Percentiles rank a stretch among this genome's conserved stretches.
These are phyloP conservation scores for Andricus curvator DNA, from an alignment of 2,888 invertebrate species.

Conservation along the genomic window DNA sequence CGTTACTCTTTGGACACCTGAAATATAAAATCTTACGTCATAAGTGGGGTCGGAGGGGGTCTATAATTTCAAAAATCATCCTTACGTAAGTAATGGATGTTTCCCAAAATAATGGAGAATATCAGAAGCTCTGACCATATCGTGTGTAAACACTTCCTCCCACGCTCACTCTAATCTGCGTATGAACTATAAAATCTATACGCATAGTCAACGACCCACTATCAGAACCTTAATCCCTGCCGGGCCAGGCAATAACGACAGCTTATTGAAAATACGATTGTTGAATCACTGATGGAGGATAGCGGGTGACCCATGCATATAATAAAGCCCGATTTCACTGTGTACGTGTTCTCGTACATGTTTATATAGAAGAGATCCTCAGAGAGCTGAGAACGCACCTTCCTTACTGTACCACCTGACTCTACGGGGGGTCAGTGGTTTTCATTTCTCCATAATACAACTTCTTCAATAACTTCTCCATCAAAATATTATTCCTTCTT, in stretches of 20 bases:
- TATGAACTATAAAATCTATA: conserved; percentile 27
- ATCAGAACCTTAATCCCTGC: conserved; percentile 48
- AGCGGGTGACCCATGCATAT: conserved; percentile 58
- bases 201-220: conserved; percentile 36
- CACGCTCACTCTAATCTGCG: background rate
- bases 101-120: conserved; percentile 5
- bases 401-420: conserved; percentile 64
- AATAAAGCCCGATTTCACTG: conserved; percentile 59
- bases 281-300: conserved; percentile 67
- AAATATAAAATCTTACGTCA: no score
- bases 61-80: no score
- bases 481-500: no score
- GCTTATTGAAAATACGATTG: conserved; percentile 67
- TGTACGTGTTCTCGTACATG: conserved; percentile 25
- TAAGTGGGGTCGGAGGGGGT: no score
- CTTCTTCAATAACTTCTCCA: background rate
- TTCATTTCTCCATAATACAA: conserved; percentile 54
- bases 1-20: fast-evolving
- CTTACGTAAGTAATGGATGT: no score
- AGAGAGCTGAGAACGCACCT: conserved; percentile 67
- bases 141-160: conserved; percentile 19
- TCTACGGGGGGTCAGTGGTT: conserved; percentile 69
- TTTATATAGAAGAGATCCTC: conserved; percentile 12
- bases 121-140: background rate
- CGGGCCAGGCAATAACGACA: conserved; percentile 61